A percentile compares a stretch with the other conserved stretches of the same genome.
Evolutionary conservation across 1,140 invertebrate species (phyloP).

Genomic region (Atta colombica): DNA sequence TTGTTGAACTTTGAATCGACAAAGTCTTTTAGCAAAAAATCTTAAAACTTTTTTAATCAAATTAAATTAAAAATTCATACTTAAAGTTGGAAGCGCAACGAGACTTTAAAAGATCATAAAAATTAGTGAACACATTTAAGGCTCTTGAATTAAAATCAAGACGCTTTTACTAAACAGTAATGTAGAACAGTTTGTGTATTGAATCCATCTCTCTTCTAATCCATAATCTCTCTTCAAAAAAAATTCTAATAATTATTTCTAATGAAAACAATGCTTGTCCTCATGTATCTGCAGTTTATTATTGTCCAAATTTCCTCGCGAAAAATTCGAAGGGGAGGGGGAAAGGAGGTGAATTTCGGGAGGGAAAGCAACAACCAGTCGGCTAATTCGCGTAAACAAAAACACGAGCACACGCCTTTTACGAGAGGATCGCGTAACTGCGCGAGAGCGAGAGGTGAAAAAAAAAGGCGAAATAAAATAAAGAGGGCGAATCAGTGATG

Average conservation of each 20-base stretch:
- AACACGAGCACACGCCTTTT: conserved; percentile 47
- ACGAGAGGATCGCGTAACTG: conserved; percentile 37
- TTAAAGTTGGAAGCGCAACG: background rate
- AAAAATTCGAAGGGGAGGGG: background rate
- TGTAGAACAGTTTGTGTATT: background rate
- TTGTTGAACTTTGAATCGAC: background rate
- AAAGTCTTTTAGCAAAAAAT: background rate
- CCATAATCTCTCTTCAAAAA: background rate
- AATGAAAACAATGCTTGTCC: background rate
- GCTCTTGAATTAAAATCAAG: conserved; percentile 1
- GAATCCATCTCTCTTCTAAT: no score
- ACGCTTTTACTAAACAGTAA: background rate
- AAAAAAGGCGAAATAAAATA: conserved; percentile 41
- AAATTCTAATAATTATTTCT: background rate
- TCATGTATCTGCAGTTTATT: conserved; percentile 16
- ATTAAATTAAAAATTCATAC: conserved; percentile 7
- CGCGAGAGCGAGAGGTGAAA: background rate
- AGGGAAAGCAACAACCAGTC: conserved; percentile 40
- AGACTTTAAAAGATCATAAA: background rate
- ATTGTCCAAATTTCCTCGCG: conserved; percentile 35
- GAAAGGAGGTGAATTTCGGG: background rate
- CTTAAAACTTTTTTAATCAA: conserved; percentile 14
- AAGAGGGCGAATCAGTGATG: conserved; percentile 57
- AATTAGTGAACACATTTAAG: background rate
- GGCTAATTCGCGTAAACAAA: conserved; percentile 61